Evolutionary conservation across 2,888 invertebrate species (phyloP).

Genomic region (Nasonovia ribisnigri): DNA sequence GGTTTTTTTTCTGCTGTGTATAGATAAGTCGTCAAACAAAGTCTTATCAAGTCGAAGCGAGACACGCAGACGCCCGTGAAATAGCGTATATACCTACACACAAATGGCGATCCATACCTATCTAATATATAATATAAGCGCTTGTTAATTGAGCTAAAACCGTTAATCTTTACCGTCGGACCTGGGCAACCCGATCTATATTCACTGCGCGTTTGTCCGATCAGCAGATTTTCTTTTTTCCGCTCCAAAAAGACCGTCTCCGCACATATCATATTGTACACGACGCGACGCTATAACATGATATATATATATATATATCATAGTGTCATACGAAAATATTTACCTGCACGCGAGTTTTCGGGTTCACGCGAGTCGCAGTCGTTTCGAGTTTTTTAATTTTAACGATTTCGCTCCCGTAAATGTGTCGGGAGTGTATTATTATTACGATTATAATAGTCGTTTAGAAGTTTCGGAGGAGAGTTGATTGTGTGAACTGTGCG

Average conservation of each 20-base stretch:
- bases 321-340: neutral
- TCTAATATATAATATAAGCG: neutral
- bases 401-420: neutral
- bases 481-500: constrained; percentile 15
- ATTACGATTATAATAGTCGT: neutral
- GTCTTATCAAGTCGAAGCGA: neutral
- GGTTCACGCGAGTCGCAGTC: neutral
- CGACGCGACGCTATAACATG: neutral
- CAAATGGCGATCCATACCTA: neutral
- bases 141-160: neutral
- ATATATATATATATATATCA: too few relatives aligned
- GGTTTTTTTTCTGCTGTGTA: neutral
- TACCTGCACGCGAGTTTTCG: neutral
- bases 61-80: neutral
- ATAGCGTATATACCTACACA: neutral
- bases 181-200: neutral
- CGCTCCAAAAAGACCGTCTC: neutral
- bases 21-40: neutral
- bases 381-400: neutral
- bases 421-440: neutral
- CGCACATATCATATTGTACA: too few relatives aligned
- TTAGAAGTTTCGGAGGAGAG: constrained; percentile 21
- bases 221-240: neutral
- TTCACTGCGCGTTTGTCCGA: neutral
- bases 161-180: neutral